Evolutionary conservation across 2,797 vertebrate genomes (phyloP).

Genomic region (Ptychobarbus kaznakovi): DNA sequence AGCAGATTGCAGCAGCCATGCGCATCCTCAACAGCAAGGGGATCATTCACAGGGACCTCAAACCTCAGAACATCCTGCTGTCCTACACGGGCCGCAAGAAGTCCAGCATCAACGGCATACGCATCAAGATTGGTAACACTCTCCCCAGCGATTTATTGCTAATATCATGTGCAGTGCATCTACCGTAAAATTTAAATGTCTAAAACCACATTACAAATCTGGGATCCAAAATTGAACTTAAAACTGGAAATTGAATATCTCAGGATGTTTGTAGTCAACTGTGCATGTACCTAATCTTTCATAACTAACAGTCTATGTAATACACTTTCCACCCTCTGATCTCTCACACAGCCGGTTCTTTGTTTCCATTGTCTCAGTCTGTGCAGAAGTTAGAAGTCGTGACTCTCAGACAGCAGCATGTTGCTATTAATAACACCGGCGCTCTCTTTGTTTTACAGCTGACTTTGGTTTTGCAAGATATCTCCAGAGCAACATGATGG

Average conservation of each 20-base stretch:
- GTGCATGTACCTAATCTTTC: background rate
- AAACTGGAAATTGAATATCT: background rate
- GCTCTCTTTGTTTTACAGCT: constrained; percentile 76
- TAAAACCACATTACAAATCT: constrained; percentile 9
- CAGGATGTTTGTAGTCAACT: background rate
- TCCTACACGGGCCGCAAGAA: constrained; percentile 88
- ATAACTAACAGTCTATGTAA: background rate
- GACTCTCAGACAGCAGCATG: constrained; percentile 47
- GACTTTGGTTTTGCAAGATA: constrained; percentile 98
- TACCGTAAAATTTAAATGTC: background rate
- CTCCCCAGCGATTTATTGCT: background rate
- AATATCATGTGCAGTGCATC: background rate
- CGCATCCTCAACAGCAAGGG: constrained; percentile 93
- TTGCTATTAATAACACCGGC: constrained; percentile 57
- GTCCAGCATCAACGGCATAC: constrained; percentile 87
- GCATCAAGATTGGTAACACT: constrained; percentile 92
- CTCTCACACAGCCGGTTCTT: constrained; percentile 17
- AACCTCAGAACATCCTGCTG: constrained; percentile 95
- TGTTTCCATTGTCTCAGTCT: constrained; percentile 43
- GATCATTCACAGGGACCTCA: constrained; percentile 95
- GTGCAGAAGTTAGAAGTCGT: constrained; percentile 28
- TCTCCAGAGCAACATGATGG: constrained; percentile 99
- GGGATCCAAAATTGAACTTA: background rate
- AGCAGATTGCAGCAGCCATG: constrained; percentile 97
- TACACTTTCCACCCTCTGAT: constrained; percentile 21